Base-by-base conservation (phyloP, 1,140 invertebrate species). In the Ips typographus region DNA sequence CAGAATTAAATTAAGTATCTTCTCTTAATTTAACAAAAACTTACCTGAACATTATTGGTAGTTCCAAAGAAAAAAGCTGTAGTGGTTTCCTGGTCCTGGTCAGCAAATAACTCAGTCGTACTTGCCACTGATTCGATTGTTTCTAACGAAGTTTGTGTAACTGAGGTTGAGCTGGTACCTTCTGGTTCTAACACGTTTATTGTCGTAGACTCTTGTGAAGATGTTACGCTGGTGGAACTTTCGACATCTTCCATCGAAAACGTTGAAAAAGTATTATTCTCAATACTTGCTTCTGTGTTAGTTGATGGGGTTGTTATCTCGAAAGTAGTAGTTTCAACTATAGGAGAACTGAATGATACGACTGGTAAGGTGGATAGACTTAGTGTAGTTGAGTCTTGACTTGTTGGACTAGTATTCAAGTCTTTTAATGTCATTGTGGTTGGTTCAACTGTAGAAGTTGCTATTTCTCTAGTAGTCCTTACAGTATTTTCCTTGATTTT, bases 391-490 rank as follows among this genome's bases (percentile, higher is more conserved):
- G 22, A 22, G 22, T 22, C 22, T 22, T 22, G 22, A 47, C 4
- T 39, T 40, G 56, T 4, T 58, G 5, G 5, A 40, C 38, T 3
- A 40, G 56, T 58, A 40, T 22, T 22, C 22, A 22, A 22, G 22
- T 22, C 0, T 22, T 22, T 22, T 37, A n/a, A 36, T n/a, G 6
- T 55, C 52, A 55, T 22, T n/a, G 52, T 55, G 52, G 5, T 7
- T 8, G 52, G 6, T 55, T 55, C 2, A 55, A 8, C 37, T n/a
- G 36, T 55, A 22, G 55, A 38, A 36, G 56, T 57, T 41, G 60
- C 44, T 42, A 64, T 22, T 40, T 69, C 39, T 56, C 52, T 65
- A 58, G 72, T 53, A 58, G 73, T 55, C 49, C 59, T 65, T 59
- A 41, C 51, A 42, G 40, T 56, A 47, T 69, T 43, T 3, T 42